Evolutionary conservation across 2,888 invertebrate genomes (phyloP).

Genomic region (Polymixis flavicincta): DNA sequence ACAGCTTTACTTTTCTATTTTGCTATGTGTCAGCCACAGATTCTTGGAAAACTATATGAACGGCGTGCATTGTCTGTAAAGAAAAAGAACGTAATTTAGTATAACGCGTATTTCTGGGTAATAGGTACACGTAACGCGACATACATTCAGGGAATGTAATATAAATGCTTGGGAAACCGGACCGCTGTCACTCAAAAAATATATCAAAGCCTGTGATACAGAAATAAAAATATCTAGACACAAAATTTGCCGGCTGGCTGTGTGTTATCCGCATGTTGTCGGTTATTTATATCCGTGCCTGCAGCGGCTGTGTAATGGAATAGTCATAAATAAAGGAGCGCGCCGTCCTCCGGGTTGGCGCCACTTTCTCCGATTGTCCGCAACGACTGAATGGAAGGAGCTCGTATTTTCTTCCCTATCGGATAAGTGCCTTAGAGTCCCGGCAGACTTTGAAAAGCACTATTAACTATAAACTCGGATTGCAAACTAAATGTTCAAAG

Average conservation of each 20-base stretch:
- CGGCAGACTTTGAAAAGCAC: conserved; percentile 37
- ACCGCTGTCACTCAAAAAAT: conserved; percentile 60
- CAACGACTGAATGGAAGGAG: conserved; percentile 42
- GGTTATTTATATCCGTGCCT: conserved; percentile 69
- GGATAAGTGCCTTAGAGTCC: conserved; percentile 49
- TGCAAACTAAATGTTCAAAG: conserved; percentile 42
- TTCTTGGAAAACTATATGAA: conserved; percentile 45
- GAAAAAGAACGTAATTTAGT: conserved; percentile 49
- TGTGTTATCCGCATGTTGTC: conserved; percentile 63
- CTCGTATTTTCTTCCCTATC: conserved; percentile 49
- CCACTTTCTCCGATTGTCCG: conserved; percentile 53
- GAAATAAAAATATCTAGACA: conserved; percentile 44
- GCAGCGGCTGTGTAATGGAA: conserved; percentile 64
- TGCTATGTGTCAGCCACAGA: conserved; percentile 18
- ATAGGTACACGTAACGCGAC: conserved; percentile 14
- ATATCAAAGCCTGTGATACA: conserved; percentile 33
- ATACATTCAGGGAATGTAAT: conserved; percentile 39
- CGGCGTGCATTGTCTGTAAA: conserved; percentile 62
- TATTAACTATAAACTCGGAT: conserved; percentile 39
- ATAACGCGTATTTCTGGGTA: conserved; percentile 26
- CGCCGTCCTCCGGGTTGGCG: conserved; percentile 50
- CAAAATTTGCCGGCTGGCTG: conserved; percentile 61
- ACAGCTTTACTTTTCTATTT: conserved; percentile 64
- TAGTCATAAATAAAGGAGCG: conserved; percentile 68
- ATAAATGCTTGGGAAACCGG: conserved; percentile 29